Base-by-base conservation (phyloP, 2,113 vertebrate genomes). In the Phyllostomus hastatus region DNA sequence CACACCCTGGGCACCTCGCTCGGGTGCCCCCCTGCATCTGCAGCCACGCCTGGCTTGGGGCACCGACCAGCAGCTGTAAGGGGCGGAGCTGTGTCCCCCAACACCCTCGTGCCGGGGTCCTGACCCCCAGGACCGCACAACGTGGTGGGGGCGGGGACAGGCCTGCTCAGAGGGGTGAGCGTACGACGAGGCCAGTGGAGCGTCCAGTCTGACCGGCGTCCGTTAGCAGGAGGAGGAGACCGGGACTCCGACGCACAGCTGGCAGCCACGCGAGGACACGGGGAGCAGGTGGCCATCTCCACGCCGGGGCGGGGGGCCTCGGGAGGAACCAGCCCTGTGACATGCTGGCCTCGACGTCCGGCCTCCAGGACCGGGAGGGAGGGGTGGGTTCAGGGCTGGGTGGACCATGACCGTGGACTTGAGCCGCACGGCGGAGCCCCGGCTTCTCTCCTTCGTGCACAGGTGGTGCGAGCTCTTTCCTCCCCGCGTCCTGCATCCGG, bases 291-390 rank as follows among this genome's bases (percentile, higher is more conserved):
- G 2, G 4, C 2, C 6, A 31, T 11, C 46, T 33, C 7, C 35
- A 22, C 33, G 17, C 33, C 6, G 0, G 15, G 11, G 48, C 41
- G 41, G 41, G 43, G 43, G 10, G 20, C 22, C 9, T 59, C 5
- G 9, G 20, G 38, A 24, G n/a, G 10, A 79, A 24, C 10, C 24
- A 28, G 43, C 16, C 28, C 54, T 57, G 54, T 2, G 3, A 1
- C 3, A 4, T 26, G 20, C 10, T 43, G 15, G 3, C 11, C n/a
- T 1, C 2, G 5, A 48, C 31, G 2, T 6, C 24, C 5, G 24
- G 41, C 38, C 52, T 64, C 28, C 54, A 24, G 14, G 20, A 35
- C 10, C 6, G 1, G 5, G 57, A 59, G 57, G 20, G 3, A 59
- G 26, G 54, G 54, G 54, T 9, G 54, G 52, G 52, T 54, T 54